These are phyloP conservation scores for Manis pentadactyla DNA, from an alignment of 2,797 vertebrate species.

Conservation along the genomic window DNA sequence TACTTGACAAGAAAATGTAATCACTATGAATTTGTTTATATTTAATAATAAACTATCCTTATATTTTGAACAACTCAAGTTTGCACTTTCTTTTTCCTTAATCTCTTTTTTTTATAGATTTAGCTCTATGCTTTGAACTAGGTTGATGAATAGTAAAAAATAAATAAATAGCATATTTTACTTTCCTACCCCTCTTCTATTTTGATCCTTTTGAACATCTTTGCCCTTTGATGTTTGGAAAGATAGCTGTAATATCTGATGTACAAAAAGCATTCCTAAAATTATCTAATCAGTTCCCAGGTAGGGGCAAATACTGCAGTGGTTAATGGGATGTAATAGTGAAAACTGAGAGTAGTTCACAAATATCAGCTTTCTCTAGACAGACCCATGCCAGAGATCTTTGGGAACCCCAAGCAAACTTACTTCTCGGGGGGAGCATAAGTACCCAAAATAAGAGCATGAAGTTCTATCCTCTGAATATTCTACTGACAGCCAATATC, in stretches of 20 bases:
- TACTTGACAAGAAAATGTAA: constrained; percentile 29
- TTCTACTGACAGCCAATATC: not conserved
- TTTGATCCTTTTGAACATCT: not conserved
- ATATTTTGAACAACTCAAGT: not conserved
- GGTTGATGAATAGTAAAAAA: not conserved
- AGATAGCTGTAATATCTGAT: not conserved
- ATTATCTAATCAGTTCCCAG: not conserved
- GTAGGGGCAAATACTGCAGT: not conserved
- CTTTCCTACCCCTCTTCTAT: not conserved
- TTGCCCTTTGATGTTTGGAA: not conserved
- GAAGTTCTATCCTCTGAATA: not conserved
- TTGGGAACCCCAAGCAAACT: not conserved
- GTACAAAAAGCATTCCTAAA: not conserved
- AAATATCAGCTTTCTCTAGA: not conserved
- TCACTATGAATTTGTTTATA: constrained; percentile 35
- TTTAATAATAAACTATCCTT: constrained; percentile 30
- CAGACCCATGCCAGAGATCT: not conserved
- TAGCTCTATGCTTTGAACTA: not conserved
- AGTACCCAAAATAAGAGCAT: not conserved
- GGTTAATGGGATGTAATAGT: not conserved
- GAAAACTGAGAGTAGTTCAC: not conserved
- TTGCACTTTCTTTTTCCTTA: constrained; percentile 4
- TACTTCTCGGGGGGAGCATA: not conserved
- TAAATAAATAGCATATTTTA: not conserved
- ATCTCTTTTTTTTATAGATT: not conserved